Conservation (phyloP, 2,888 invertebrate genomes). For the Pherbina coryleti region DNA sequence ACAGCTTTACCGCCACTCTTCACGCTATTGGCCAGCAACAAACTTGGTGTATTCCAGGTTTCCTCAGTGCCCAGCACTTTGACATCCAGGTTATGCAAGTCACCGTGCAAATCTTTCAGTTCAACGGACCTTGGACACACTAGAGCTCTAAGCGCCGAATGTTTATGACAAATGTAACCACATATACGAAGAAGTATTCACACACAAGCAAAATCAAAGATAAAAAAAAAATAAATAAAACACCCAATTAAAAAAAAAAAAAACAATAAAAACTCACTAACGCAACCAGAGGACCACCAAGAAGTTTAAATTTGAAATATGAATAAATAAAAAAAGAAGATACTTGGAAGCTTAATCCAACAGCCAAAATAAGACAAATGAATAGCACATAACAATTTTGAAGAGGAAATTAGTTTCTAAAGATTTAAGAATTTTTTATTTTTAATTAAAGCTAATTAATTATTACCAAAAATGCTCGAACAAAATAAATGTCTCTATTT, state of each 20-base stretch:
- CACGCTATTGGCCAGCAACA: slow-evolving; percentile 78
- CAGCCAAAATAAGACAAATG: neutral
- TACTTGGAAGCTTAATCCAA: neutral
- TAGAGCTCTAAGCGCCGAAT: slow-evolving; percentile 68
- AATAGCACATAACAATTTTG: neutral
- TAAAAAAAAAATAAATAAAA: slow-evolving; percentile 52
- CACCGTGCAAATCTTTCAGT: slow-evolving; percentile 71
- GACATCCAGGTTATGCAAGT: slow-evolving; percentile 78
- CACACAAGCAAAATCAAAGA: slow-evolving; percentile 56
- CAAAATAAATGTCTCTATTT: neutral
- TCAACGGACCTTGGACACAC: slow-evolving; percentile 71
- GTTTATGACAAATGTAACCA: slow-evolving; percentile 52
- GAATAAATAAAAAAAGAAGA: neutral
- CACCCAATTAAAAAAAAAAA: slow-evolving; percentile 52
- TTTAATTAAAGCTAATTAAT: neutral
- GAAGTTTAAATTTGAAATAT: neutral
- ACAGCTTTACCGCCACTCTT: slow-evolving; percentile 80
- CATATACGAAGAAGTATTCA: slow-evolving; percentile 61
- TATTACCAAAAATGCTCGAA: neutral
- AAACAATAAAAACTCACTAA: slow-evolving; percentile 37
- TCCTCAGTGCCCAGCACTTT: slow-evolving; percentile 86
- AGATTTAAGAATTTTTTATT: neutral
- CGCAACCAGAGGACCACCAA: slow-evolving; percentile 14
- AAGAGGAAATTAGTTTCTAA: neutral
- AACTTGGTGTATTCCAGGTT: slow-evolving; percentile 88